Evolutionary conservation across 37 sponge, comb jelly and placozoan species (phyloP), one percentile per base, ranked within the genome.

Genomic region (Axinella damicornis): DNA sequence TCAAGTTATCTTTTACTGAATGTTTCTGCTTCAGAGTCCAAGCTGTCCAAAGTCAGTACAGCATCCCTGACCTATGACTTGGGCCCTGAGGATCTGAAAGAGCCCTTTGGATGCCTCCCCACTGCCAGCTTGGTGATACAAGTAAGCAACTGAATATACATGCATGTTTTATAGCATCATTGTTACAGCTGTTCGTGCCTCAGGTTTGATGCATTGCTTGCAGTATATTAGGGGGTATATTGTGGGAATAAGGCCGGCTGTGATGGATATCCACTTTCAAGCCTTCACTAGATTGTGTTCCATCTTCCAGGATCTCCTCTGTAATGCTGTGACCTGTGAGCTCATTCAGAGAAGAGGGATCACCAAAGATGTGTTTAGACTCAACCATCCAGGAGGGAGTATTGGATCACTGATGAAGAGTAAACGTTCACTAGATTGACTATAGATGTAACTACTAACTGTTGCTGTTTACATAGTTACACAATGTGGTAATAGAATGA

Each of bases 311-410:
- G 92, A 88, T 22, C 37, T 87, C 53, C 18, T 94, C 19, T 67
- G 78, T 69, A 94, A 94, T 84, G 92, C 89, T 69, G 21, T 94
- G 15, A 22, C 88, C n/a, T 62, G 60, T 41, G 92, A 91, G 40
- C 72, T 91, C 22, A 75, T 89, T 13, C 55, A 64, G 20, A 84
- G 79, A 28, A 76, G 60, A 73, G 69, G 73, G 6, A 53, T 93
- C 20, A 38, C 55, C n/a, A 73, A 79, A 57, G 59, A 79, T 2
- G 40, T 19, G 17, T 94, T 91, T 71, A 71, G 58, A 30, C n/a
- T 19, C 63, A 87, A 91, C 41, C 95, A 94, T 58, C 95, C 95
- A 14, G 89, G 92, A 52, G 95, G 95, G 40, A 39, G 78, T 12
- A 88, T 94, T 63, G 95, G 95, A 56, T 38, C 25, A 61, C 27